These are phyloP conservation scores for Lasaia peninsularis DNA, from an alignment of 1,140 invertebrate species.

Conservation along the genomic window DNA sequence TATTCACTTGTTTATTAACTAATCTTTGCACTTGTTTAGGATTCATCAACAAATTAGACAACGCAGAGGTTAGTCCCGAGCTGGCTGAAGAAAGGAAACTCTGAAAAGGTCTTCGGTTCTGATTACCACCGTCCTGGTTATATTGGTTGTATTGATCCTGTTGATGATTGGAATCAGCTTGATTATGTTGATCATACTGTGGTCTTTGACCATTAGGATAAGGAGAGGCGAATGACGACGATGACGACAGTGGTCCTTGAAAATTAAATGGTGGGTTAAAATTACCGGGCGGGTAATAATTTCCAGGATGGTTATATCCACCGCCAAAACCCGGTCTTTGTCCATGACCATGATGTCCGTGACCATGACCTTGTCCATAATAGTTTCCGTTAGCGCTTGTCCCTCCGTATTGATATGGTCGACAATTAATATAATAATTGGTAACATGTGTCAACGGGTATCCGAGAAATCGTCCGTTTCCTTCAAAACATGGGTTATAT, in stretches of 20 bases:
- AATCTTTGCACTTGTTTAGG: conserved; percentile 34
- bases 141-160: background rate
- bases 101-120: conserved; percentile 36
- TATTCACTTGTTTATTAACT: conserved; percentile 48
- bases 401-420: conserved; percentile 9
- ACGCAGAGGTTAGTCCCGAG: conserved; percentile 42
- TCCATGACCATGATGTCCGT: conserved; percentile 27
- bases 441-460: background rate
- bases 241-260: background rate
- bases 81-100: conserved; percentile 47
- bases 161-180: background rate
- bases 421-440: conserved; percentile 10
- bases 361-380: conserved; percentile 29
- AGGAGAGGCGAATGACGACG: background rate
- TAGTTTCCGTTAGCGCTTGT: conserved; percentile 5
- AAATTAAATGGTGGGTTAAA: conserved; percentile 12
- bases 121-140: conserved; percentile 7
- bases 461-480: conserved; percentile 31
- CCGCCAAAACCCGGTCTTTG: conserved; percentile 27
- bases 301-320: conserved; percentile 24
- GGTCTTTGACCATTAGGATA: background rate
- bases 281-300: conserved; percentile 13
- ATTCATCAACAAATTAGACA: conserved; percentile 44
- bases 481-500: conserved; percentile 40
- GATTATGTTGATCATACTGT: conserved; percentile 1